Evolutionary conservation across 2,797 vertebrate species (phyloP).

Genomic region (Halcyon badia): DNA sequence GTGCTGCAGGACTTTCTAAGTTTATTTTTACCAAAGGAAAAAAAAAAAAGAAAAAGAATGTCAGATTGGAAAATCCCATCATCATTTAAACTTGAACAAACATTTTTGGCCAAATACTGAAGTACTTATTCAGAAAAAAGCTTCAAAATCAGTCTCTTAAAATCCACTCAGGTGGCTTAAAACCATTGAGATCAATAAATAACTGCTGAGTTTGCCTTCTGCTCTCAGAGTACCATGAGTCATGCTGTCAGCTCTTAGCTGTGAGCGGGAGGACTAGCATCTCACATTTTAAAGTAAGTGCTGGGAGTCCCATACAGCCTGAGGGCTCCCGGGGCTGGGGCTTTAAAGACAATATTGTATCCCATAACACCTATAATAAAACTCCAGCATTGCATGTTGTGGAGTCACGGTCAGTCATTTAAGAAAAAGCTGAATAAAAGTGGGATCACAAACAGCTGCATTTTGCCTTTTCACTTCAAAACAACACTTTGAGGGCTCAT

Average conservation of each 20-base stretch:
- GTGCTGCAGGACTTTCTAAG: neutral
- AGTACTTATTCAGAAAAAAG: neutral
- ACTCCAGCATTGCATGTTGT: fast-evolving
- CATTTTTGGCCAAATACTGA: neutral
- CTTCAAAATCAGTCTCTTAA: neutral
- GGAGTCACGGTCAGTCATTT: neutral
- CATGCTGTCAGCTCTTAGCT: neutral
- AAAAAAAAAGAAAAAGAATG: neutral
- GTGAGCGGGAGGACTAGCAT: neutral
- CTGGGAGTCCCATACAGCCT: neutral
- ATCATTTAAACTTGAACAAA: neutral
- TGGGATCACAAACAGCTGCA: neutral
- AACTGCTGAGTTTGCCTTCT: neutral
- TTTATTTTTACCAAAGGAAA: neutral
- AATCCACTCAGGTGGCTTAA: neutral
- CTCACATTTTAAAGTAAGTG: neutral
- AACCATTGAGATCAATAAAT: neutral
- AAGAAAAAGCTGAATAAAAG: neutral
- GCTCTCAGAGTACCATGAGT: fast-evolving
- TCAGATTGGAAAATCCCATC: neutral
- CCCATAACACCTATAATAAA: neutral
- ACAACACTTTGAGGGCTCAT: neutral
- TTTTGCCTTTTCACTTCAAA: neutral
- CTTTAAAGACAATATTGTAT: neutral
- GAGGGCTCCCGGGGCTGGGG: neutral